A percentile compares a stretch with the other conserved stretches of the same genome.
These are phyloP conservation scores for Merodon equestris DNA, from an alignment of 2,888 invertebrate species.

Conservation along the genomic window DNA sequence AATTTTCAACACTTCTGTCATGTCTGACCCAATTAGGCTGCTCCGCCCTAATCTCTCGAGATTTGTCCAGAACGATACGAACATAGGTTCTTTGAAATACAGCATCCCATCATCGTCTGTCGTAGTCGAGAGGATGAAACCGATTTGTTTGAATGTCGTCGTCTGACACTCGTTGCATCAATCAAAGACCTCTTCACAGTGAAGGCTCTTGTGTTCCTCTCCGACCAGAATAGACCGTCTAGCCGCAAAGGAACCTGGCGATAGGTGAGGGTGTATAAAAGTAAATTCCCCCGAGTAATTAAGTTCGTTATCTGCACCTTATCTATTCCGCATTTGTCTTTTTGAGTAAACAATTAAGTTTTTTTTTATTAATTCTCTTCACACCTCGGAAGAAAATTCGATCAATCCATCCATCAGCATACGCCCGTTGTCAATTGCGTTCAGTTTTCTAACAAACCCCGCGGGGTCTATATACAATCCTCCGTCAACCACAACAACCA, in stretches of 20 bases:
- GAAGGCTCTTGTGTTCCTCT: no score
- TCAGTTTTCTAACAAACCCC: constrained; percentile 17
- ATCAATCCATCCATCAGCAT: no score
- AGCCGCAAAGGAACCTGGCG: no score
- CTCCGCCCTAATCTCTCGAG: constrained; percentile 27
- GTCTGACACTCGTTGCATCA: constrained; percentile 15
- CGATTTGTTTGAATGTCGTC: constrained; percentile 30
- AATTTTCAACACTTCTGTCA: constrained; percentile 44
- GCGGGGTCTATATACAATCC: not conserved
- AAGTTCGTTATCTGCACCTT: constrained; percentile 4
- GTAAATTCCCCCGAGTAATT: no score
- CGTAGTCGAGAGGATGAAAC: not conserved
- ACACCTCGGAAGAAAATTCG: not conserved
- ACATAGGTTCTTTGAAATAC: not conserved
- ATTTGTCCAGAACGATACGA: constrained; percentile 15
- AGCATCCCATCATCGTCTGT: no score
- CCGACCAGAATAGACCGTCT: no score
- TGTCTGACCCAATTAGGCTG: constrained; percentile 47
- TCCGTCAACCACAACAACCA: constrained; percentile 7
- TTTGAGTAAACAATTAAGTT: constrained; percentile 20
- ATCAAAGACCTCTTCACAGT: constrained; percentile 4
- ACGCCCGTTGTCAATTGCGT: not conserved
- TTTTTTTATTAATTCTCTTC: not conserved
- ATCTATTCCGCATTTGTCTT: constrained; percentile 27
- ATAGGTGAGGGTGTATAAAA: no score